Evolutionary conservation across 2,888 invertebrate species (phyloP), one percentile per base, ranked within the genome.

Genomic region (Campoplex capitator): DNA sequence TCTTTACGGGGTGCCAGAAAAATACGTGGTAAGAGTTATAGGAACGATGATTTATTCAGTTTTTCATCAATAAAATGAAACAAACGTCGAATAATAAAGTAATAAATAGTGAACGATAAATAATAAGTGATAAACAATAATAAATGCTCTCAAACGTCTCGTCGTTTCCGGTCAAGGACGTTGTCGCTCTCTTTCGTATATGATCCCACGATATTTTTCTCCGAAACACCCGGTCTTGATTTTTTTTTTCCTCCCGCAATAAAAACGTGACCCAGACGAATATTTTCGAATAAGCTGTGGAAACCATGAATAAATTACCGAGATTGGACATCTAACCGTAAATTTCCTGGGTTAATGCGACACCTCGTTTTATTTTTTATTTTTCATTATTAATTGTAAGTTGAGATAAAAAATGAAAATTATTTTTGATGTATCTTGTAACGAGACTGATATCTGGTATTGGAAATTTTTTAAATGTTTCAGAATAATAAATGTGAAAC

Each of bases 201-300:
- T 32, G 16, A 32, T 62, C 32, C 16, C 13, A 62, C 32, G 62
- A 62, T 62, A 62, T 62, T 62, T 62, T 62, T 6, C 32, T 6
- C 16, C 62, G 62, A 62, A 62, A 62, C 62, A 62, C 32, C 2
- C 6, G 32, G 32, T 62, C 48, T 8, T 48, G 48, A 3, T 6
- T 4, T 45, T 32, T 71, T 71, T 70, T 70, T 48, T 28, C 11
- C 2, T 23, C 9, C 42, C 16, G 16, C 48, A 71, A 62, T 62
- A 62, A 62, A 62, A 62, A 62, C 62, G 32, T 62, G 62, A 62
- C 62, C 62, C 62, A 62, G 32, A 62, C 62, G 62, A 62, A 62
- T 62, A 62, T 62, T 62, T 62, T 62, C 62, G 62, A 62, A 62
- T 62, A 62, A 62, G 62, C 62, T 62, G 62, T 62, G 62, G 62